Percentiles rank a stretch among this genome's conserved stretches.
These are phyloP conservation scores for Anas platyrhynchos DNA, from an alignment of 2,113 vertebrate genomes.

Conservation along the genomic window DNA sequence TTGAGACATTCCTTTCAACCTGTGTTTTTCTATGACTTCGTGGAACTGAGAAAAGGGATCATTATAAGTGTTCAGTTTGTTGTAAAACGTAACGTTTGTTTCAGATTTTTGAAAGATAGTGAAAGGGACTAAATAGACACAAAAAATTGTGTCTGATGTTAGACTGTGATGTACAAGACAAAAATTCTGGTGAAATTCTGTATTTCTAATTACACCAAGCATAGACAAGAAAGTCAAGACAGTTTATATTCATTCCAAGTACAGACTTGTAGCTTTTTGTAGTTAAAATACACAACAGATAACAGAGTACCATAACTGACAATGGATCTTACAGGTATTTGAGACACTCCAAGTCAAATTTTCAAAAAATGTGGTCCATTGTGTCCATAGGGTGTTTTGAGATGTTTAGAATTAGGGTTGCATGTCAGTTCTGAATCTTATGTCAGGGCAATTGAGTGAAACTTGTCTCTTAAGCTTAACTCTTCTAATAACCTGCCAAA, in stretches of 20 bases:
- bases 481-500: background rate
- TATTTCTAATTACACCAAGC: background rate
- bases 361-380: background rate
- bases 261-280: background rate
- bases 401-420: background rate
- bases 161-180: background rate
- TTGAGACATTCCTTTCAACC: background rate
- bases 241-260: background rate
- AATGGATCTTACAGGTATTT: background rate
- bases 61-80: background rate
- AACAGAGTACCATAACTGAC: background rate
- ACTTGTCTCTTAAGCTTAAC: background rate
- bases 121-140: background rate
- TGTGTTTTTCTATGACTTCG: background rate
- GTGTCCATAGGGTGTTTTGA: background rate
- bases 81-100: background rate
- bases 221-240: background rate
- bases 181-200: background rate
- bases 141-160: background rate
- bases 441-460: background rate
- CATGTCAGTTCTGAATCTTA: background rate
- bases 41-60: background rate
- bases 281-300: background rate
- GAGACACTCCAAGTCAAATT: background rate
- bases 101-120: background rate